Base-by-base conservation (phyloP, 1,140 invertebrate species). In the Cotesia vestalis region DNA sequence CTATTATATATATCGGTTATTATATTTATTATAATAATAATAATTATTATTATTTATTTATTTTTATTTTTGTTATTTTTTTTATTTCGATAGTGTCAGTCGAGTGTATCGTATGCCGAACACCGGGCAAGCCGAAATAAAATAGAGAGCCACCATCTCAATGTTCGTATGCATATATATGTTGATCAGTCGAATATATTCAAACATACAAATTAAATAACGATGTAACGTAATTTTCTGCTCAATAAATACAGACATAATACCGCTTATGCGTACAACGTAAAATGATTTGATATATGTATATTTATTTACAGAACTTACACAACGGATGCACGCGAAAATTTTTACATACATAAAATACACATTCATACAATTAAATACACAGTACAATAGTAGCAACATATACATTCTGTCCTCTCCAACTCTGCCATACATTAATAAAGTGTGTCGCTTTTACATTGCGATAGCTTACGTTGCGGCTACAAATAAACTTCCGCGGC, bases 401-500 rank as follows among this genome's bases (percentile, higher is more conserved):
- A 51, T 38, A 64, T n/a, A 38, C 61, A 14, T 35, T 38, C 12
- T 59, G 20, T 20, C 57, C 17, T 27, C 8, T 59, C 57, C 57
- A 46, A 46, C 53, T 20, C 57, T 59, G 27, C 4, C 34, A 36
- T 51, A 53, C 66, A 67, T 55, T 67, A 17, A 67, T 67, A 67
- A 67, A 67, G 11, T 46, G 40, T 34, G 52, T 67, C 51, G 66
- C 66, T 67, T 63, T 71, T 53, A 62, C 38, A 46, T 46, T 46
- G 59, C 62, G 61, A 71, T 57, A 63, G 69, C 62, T 59, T 64
- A 64, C 61, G 40, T 66, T 71, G 51, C 57, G 61, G 69, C 69
- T 71, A 52, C 69, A 71, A 71, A 71, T 71, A 66, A 71, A 71
- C 62, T 71, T 63, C 59, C 36, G 60, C 34, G 40, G 57, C 34